A percentile compares a stretch with the other conserved stretches of the same genome.
Conservation (phyloP, 2,797 vertebrate genomes). For the Tarsius wallacei region DNA sequence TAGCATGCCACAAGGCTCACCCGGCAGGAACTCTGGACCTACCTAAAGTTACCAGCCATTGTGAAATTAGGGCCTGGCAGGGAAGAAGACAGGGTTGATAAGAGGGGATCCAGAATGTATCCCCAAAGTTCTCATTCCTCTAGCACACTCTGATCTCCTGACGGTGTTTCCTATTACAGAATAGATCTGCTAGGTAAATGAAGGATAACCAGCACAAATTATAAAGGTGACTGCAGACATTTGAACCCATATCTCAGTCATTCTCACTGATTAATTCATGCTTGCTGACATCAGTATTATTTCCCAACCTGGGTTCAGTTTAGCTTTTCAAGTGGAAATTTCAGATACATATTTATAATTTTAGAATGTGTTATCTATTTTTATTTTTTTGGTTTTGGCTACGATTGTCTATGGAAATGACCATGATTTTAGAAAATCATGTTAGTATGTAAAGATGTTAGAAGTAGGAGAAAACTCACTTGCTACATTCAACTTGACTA, state of each 20-base stretch:
- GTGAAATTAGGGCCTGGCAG: not conserved
- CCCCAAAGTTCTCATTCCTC: not conserved
- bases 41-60: not conserved
- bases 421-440: not conserved
- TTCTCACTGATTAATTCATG: not conserved
- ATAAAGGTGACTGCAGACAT: not conserved
- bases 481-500: not conserved
- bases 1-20: not conserved
- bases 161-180: not conserved
- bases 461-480: not conserved
- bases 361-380: not conserved
- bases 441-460: not conserved
- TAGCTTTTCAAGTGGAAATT: constrained; percentile 38
- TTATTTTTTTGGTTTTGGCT: not conserved
- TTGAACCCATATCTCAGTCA: not conserved
- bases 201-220: not conserved
- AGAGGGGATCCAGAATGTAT: not conserved
- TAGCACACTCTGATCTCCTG: not conserved
- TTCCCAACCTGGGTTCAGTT: not conserved
- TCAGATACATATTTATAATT: not conserved
- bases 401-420: not conserved
- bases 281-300: not conserved
- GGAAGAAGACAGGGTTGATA: not conserved
- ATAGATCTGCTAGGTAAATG: not conserved
- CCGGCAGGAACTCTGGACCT: not conserved